Percentiles rank a stretch among this genome's conserved stretches.
Conservation (phyloP, 2,888 invertebrate genomes). For the Drosophila atroscutellata region DNA sequence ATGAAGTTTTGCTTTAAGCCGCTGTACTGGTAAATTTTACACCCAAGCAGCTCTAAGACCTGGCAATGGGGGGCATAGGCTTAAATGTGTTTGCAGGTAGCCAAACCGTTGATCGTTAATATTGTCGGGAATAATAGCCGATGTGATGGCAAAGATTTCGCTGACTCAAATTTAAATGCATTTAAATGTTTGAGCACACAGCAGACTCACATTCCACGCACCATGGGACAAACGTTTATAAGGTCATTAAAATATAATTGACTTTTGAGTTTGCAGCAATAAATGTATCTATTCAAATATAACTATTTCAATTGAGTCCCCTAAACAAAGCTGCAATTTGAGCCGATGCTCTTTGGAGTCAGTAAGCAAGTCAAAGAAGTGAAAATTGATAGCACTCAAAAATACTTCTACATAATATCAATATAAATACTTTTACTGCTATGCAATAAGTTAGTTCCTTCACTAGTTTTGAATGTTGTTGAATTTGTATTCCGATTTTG, state of each 20-base stretch:
- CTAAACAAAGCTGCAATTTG: background rate
- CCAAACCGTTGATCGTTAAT: slow-evolving; percentile 59
- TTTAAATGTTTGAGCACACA: slow-evolving; percentile 28
- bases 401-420: background rate
- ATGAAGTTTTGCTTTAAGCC: slow-evolving; percentile 46
- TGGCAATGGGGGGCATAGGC: slow-evolving; percentile 62
- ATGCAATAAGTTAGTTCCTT: background rate
- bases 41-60: slow-evolving; percentile 33
- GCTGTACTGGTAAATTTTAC: slow-evolving; percentile 37
- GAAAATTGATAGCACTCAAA: background rate
- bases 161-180: slow-evolving; percentile 34
- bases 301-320: background rate
- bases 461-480: background rate
- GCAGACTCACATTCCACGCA: slow-evolving; percentile 27
- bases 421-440: background rate
- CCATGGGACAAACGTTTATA: slow-evolving; percentile 33
- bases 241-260: slow-evolving; percentile 40
- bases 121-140: slow-evolving; percentile 34
- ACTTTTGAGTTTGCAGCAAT: slow-evolving; percentile 13
- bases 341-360: background rate
- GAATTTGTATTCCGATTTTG: background rate
- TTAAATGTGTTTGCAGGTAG: slow-evolving; percentile 60
- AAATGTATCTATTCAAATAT: background rate
- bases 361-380: background rate
- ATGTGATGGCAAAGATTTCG: slow-evolving; percentile 37